phyloP scores from a whole-genome alignment of 2,113 vertebrate genomes.

The Oophaga pumilio region DNA sequence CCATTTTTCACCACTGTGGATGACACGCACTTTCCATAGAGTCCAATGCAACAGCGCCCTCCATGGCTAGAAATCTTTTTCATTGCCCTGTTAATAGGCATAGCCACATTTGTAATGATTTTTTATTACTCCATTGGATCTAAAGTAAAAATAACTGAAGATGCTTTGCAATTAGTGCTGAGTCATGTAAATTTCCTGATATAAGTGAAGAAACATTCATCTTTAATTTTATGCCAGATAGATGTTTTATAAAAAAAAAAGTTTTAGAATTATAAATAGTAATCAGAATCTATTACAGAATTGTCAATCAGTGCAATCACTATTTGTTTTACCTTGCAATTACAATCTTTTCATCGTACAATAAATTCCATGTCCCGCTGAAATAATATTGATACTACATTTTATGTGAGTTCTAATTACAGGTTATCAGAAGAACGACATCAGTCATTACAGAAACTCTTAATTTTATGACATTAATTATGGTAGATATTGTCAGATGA shows the following conservation, averaged over 20 bases:
- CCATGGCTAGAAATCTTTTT: neutral
- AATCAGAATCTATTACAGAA: neutral
- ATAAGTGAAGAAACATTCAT: no score
- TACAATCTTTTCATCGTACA: neutral
- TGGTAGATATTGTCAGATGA: neutral
- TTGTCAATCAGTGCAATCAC: neutral
- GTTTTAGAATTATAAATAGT: no score
- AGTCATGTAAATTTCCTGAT: no score
- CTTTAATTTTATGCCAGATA: no score
- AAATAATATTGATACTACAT: neutral
- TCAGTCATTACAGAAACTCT: neutral
- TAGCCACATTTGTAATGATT: neutral
- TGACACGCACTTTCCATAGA: neutral
- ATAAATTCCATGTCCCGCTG: neutral
- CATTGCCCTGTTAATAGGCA: no score
- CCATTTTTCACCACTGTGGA: neutral
- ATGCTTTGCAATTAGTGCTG: neutral
- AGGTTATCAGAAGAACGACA: neutral
- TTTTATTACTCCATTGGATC: neutral
- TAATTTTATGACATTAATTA: constrained; percentile 14
- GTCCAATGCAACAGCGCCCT: neutral
- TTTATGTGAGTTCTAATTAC: neutral
- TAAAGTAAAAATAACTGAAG: neutral
- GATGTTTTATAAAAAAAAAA: no score
- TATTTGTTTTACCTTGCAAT: neutral